These are phyloP conservation scores for Melanotus villosus DNA, from an alignment of 2,888 invertebrate species.

Conservation along the genomic window DNA sequence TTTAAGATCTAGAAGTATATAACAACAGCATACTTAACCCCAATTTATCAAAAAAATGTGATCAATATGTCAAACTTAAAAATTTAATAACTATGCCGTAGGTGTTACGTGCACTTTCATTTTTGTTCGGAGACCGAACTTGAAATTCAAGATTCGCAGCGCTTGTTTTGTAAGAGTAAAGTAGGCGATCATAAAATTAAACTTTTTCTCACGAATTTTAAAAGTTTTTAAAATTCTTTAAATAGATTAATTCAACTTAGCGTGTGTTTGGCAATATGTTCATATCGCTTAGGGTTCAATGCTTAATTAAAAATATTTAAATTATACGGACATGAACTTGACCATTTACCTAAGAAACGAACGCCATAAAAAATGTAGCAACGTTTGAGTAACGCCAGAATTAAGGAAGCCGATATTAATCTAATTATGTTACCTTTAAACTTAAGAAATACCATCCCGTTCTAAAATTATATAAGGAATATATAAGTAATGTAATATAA, in stretches of 20 bases:
- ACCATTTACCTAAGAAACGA: not conserved
- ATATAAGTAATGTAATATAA: not conserved
- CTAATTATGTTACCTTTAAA: not conserved
- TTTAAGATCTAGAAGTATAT: no score
- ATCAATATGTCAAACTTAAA: not conserved
- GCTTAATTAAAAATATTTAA: conserved; percentile 4
- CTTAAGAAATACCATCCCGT: not conserved
- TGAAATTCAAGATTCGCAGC: conserved; percentile 8
- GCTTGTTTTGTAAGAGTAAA: not conserved
- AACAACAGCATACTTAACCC: no score
- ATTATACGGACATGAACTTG: conserved; percentile 11
- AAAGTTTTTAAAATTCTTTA: not conserved
- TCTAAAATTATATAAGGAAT: not conserved
- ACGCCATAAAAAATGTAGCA: not conserved
- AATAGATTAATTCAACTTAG: no score
- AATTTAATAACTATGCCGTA: not conserved
- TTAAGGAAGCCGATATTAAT: not conserved
- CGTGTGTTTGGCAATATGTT: not conserved
- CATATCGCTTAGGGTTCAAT: not conserved
- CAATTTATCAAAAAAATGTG: not conserved
- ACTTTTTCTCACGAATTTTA: not conserved
- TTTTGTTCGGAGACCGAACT: not conserved
- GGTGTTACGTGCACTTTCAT: conserved; percentile 5
- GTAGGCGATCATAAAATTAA: not conserved
- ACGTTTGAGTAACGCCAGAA: not conserved